Conservation (phyloP, 2,888 invertebrate species). For the Eristalinus aeneus region DNA sequence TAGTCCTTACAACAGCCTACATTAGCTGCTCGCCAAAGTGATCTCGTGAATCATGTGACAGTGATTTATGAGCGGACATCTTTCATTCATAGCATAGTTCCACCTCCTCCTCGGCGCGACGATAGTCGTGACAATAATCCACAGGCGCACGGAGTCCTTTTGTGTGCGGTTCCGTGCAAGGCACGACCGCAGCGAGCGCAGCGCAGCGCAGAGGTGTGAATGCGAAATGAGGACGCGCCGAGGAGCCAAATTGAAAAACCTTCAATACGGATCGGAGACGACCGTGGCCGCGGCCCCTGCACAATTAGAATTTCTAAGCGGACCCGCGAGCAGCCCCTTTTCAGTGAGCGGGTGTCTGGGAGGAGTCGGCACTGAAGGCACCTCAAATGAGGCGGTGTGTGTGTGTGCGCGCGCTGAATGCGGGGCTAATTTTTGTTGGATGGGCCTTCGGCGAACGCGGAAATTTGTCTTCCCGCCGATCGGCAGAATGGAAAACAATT, state of each 20-base stretch:
- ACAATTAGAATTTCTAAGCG: constrained; percentile 61
- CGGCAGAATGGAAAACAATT: constrained; percentile 62
- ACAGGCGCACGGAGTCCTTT: constrained; percentile 58
- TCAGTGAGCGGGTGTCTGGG: constrained; percentile 55
- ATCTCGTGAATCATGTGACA: constrained; percentile 71
- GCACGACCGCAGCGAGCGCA: constrained; percentile 52
- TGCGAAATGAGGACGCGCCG: constrained; percentile 68
- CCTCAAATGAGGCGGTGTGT: constrained; percentile 59
- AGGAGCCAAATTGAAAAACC: constrained; percentile 63
- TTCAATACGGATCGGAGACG: constrained; percentile 51
- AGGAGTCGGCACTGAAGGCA: constrained; percentile 58
- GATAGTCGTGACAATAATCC: constrained; percentile 69
- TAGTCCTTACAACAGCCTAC: constrained; percentile 68
- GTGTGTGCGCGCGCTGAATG: constrained; percentile 48
- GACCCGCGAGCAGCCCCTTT: constrained; percentile 1
- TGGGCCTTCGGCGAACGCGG: constrained; percentile 37
- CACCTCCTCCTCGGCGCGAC: constrained; percentile 53
- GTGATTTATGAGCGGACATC: constrained; percentile 70
- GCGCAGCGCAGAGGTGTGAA: constrained; percentile 58
- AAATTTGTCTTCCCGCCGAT: constrained; percentile 60
- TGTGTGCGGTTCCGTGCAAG: constrained; percentile 43
- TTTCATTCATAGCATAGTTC: constrained; percentile 70
- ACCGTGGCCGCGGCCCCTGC: background rate
- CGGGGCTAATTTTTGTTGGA: constrained; percentile 53
- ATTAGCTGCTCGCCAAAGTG: constrained; percentile 63